Evolutionary conservation across 2,113 vertebrate species (phyloP).

Genomic region (Tachuris rubrigastra): DNA sequence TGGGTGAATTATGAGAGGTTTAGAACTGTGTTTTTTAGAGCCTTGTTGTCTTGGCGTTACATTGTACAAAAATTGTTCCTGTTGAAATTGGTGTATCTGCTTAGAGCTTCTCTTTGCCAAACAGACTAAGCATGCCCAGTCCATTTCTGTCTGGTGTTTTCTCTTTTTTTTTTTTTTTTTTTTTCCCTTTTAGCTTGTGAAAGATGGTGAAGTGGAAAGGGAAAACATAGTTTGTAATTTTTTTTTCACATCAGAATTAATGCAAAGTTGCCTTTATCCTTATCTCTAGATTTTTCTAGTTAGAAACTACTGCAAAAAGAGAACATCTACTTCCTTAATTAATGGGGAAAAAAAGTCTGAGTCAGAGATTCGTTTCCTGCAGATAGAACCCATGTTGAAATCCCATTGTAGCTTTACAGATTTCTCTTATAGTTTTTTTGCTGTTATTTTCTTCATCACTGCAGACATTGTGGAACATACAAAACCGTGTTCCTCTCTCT

Average conservation of each 20-base stretch:
- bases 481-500: neutral
- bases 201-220: neutral
- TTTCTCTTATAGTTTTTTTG: neutral
- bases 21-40: neutral
- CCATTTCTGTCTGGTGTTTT: neutral
- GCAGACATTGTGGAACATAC: neutral
- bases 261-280: neutral
- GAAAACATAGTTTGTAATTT: neutral
- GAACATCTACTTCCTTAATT: neutral
- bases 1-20: neutral
- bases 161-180: too few relatives aligned
- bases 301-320: neutral
- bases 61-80: neutral
- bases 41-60: neutral
- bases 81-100: neutral
- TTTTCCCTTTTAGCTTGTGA: neutral
- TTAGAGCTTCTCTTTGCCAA: neutral
- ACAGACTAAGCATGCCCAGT: neutral
- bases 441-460: neutral
- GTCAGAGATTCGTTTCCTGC: neutral
- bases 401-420: neutral
- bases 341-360: neutral
- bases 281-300: neutral
- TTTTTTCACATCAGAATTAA: neutral
- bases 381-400: neutral